Evolutionary conservation across 2,797 vertebrate species (phyloP), one percentile per base, ranked within the genome.

Genomic region (Psittacula echo): DNA sequence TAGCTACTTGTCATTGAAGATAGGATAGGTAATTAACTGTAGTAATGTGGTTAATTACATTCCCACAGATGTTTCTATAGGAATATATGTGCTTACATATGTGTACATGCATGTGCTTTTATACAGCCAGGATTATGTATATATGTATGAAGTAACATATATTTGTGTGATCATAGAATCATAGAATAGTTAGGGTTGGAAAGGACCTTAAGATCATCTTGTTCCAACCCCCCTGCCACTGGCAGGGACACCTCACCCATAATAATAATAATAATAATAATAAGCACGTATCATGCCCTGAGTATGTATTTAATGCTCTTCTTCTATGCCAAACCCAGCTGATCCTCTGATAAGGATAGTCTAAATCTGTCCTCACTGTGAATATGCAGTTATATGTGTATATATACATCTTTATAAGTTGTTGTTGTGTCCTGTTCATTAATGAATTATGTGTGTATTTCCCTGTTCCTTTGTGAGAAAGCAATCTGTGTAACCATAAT

Each of bases 321-420:
- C 61, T 76, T 84, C 2, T 71, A 4, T 32, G 18, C 41, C 13
- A 14, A 3, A 86, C 70, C 3, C 27, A 82, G 10, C 32, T 58
- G 37, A 50, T 70, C 10, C 11, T 68, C 32, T 76, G 18, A 37
- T 48, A 74, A 79, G 17, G 45, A 44, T 13, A 47, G 16, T 22
- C 13, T 62, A 41, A 85, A 56, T 64, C 83, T 29, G 5, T 27
- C 20, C 61, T 61, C 23, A 47, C 15, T 20, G 13, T 10, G 20
- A 84, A 53, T 64, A 77, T 26, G 24, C 11, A 92, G 16, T 39
- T 72, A 11, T 27, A 23, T 15, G 4, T 65, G 26, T 23, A 34
- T 19, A 21, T 0, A 0, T 60, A 29, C 4, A 5, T 58, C 12
- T 82, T 56, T 53, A 8, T 24, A 60, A 84, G 8, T 29, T 44